Conservation (phyloP, 2,113 vertebrate species). For the Notarius quadriscutis region DNA sequence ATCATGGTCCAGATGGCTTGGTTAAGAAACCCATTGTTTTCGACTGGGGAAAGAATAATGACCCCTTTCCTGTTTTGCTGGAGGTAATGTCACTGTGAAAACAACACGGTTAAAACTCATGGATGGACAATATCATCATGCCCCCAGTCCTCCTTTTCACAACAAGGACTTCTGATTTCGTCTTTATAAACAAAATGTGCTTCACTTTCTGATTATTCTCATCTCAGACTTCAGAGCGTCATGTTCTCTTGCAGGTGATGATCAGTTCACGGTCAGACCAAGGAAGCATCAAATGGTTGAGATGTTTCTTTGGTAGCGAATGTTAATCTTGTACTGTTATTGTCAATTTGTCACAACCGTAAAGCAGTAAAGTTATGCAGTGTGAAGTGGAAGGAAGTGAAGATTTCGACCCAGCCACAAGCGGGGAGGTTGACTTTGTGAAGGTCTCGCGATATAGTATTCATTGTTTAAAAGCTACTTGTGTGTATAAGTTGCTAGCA, state of each 20-base stretch:
- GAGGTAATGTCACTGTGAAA: constrained; percentile 33
- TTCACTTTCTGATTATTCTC: not conserved
- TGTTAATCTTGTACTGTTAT: not conserved
- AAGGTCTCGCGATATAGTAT: no score
- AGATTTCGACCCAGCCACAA: not conserved
- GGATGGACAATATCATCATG: not conserved
- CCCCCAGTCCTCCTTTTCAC: not conserved
- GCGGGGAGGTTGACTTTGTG: not conserved
- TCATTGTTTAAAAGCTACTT: not conserved
- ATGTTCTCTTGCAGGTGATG: not conserved
- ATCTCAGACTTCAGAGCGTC: not conserved
- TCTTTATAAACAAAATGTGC: not conserved
- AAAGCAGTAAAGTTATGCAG: not conserved
- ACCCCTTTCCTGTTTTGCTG: constrained; percentile 35
- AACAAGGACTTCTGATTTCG: not conserved
- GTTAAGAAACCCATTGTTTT: constrained; percentile 36
- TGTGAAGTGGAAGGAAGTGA: not conserved
- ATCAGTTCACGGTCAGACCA: not conserved
- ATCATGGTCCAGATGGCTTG: constrained; percentile 19
- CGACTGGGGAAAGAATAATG: constrained; percentile 32
- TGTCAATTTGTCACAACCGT: not conserved
- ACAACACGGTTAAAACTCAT: constrained; percentile 18
- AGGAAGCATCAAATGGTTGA: not conserved
- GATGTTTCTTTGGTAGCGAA: not conserved
- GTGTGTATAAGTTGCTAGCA: no score